Evolutionary conservation across 2,888 invertebrate genomes (phyloP).

Genomic region (Norana najaformis): DNA sequence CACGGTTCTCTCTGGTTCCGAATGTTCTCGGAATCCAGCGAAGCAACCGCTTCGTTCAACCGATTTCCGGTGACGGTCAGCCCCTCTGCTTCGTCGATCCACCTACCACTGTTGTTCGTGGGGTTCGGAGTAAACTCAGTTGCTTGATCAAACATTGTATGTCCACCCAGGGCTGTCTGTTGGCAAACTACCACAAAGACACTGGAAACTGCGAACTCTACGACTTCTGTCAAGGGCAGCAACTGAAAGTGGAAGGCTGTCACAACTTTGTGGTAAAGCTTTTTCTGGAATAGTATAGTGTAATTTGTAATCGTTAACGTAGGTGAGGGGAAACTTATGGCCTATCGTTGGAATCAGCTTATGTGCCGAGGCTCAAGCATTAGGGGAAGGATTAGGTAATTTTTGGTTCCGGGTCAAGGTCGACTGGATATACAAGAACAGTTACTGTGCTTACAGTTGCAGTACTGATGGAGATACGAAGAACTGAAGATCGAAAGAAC

Average conservation of each 20-base stretch:
- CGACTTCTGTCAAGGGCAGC: neutral
- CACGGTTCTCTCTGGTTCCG: neutral
- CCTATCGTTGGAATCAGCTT: too few relatives aligned
- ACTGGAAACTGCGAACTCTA: neutral
- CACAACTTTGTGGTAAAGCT: neutral
- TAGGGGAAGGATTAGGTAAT: too few relatives aligned
- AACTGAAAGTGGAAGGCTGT: neutral
- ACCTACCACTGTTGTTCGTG: neutral
- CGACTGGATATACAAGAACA: too few relatives aligned
- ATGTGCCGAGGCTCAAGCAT: too few relatives aligned
- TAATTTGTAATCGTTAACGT: too few relatives aligned
- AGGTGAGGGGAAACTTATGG: too few relatives aligned
- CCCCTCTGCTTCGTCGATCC: neutral
- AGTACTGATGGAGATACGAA: too few relatives aligned
- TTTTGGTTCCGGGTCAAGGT: too few relatives aligned
- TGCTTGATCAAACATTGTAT: neutral
- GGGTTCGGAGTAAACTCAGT: neutral
- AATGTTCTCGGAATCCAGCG: neutral
- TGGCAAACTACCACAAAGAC: neutral
- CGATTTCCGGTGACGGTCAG: neutral
- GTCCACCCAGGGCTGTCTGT: neutral
- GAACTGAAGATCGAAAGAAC: too few relatives aligned
- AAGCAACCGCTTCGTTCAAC: neutral
- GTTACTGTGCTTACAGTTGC: too few relatives aligned
- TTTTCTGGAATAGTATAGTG: too few relatives aligned